A percentile compares a stretch with the other conserved stretches of the same genome.
These are phyloP conservation scores for Drosophila quadrilineata DNA, from an alignment of 1,140 invertebrate genomes.

Conservation along the genomic window DNA sequence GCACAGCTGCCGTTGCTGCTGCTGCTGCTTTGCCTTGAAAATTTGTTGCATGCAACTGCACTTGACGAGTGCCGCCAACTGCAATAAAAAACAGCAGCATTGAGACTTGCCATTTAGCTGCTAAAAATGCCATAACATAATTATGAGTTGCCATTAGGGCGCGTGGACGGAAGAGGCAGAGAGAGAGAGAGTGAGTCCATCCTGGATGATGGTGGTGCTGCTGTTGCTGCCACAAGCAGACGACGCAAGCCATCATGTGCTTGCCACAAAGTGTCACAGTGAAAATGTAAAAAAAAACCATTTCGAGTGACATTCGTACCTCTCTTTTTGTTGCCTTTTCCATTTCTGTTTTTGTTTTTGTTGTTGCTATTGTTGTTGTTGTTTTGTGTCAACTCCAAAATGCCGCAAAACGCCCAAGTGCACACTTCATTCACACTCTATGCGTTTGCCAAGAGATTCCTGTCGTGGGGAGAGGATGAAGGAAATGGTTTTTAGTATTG, in stretches of 20 bases:
- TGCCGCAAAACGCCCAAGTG: conserved; percentile 69
- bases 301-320: conserved; percentile 62
- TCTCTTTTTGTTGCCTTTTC: conserved; percentile 49
- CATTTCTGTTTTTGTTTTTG: not conserved
- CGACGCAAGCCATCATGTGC: conserved; percentile 31
- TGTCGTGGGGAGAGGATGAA: not conserved
- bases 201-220: no score
- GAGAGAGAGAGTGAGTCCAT: not conserved
- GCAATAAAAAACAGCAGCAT: conserved; percentile 15
- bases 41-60: conserved; percentile 56
- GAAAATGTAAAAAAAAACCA: conserved; percentile 66
- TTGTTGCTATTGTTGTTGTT: not conserved
- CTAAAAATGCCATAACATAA: conserved; percentile 67
- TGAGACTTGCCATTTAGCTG: conserved; percentile 56
- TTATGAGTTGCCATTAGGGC: conserved; percentile 51
- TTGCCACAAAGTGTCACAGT: conserved; percentile 67
- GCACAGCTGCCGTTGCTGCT: conserved; percentile 20
- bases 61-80: conserved; percentile 38
- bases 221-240: conserved; percentile 20
- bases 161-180: conserved; percentile 4
- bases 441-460: conserved; percentile 46
- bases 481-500: not conserved
- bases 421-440: conserved; percentile 77
- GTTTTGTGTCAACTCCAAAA: conserved; percentile 57
- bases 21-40: conserved; percentile 59